phyloP scores from a whole-genome alignment of 1,140 invertebrate genomes.

The Philaenus spumarius region DNA sequence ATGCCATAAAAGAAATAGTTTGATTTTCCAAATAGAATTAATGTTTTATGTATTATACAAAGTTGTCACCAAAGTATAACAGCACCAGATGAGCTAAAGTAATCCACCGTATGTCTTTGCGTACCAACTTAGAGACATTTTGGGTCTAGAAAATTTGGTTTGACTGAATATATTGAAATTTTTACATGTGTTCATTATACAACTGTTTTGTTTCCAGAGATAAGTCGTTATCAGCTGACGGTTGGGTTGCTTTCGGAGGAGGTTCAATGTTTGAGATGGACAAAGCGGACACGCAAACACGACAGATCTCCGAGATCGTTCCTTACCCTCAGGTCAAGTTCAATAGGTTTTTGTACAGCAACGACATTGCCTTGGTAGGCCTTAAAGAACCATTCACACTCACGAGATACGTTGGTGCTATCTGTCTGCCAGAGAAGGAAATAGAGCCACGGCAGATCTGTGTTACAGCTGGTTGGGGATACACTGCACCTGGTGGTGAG shows the following conservation, averaged over 20 bases:
- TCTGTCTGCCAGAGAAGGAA: conserved; percentile 43
- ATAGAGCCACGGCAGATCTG: conserved; percentile 48
- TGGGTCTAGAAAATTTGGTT: no score
- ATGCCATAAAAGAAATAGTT: no score
- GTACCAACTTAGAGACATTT: no score
- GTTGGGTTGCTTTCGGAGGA: conserved; percentile 44
- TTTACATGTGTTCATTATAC: no score
- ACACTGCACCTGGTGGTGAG: conserved; percentile 36
- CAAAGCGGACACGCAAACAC: conserved; percentile 34
- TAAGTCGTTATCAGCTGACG: conserved; percentile 25
- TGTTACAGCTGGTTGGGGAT: conserved; percentile 52
- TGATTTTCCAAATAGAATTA: no score
- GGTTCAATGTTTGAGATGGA: conserved; percentile 36
- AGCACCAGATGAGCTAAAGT: no score
- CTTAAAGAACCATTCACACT: conserved; percentile 46
- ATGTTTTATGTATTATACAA: no score
- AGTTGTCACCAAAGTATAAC: no score
- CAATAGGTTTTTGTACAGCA: conserved; percentile 50
- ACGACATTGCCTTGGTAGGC: conserved; percentile 51
- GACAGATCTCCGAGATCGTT: conserved; percentile 42
- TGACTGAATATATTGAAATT: no score
- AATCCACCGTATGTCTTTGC: no score
- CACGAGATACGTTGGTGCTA: conserved; percentile 46
- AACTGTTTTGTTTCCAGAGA: conserved; percentile 34
- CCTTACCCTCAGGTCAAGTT: conserved; percentile 54